Percentiles rank a stretch among this genome's conserved stretches.
Evolutionary conservation across 1,140 invertebrate species (phyloP).

Genomic region (Halictus rubicundus): DNA sequence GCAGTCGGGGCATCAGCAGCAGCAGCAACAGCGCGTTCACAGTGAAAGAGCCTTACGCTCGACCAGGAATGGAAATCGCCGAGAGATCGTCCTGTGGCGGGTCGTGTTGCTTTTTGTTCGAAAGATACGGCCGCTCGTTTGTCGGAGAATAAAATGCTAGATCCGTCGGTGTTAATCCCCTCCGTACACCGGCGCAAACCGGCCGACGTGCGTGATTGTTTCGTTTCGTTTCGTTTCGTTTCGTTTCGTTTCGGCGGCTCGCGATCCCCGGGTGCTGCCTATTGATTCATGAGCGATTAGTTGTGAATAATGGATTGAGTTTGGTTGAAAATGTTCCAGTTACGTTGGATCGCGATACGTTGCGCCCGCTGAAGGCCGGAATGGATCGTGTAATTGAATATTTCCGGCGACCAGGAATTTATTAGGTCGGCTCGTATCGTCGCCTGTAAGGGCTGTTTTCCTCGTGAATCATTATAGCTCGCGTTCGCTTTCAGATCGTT

Average conservation of each 20-base stretch:
- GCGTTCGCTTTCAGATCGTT: too few species aligned
- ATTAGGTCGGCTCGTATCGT: not conserved
- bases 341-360: constrained; percentile 11
- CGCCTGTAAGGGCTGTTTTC: not conserved
- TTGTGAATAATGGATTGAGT: constrained; percentile 43
- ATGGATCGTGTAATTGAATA: not conserved
- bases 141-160: constrained; percentile 23
- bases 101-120: constrained; percentile 12
- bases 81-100: not conserved
- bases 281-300: constrained; percentile 47
- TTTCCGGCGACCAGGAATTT: constrained; percentile 1
- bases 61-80: not conserved
- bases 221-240: not conserved
- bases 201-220: constrained; percentile 24
- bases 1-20: too few species aligned
- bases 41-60: not conserved
- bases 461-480: too few species aligned
- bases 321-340: constrained; percentile 8
- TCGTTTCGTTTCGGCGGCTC: constrained; percentile 26
- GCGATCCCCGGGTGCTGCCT: constrained; percentile 24
- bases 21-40: not conserved
- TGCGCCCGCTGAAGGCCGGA: not conserved
- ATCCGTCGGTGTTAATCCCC: constrained; percentile 35
- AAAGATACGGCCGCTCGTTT: constrained; percentile 31
- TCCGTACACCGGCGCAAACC: not conserved